A percentile compares a stretch with the other conserved stretches of the same genome.
Evolutionary conservation across 2,888 invertebrate species (phyloP).

Genomic region (Lordiphosa fenestrarum): DNA sequence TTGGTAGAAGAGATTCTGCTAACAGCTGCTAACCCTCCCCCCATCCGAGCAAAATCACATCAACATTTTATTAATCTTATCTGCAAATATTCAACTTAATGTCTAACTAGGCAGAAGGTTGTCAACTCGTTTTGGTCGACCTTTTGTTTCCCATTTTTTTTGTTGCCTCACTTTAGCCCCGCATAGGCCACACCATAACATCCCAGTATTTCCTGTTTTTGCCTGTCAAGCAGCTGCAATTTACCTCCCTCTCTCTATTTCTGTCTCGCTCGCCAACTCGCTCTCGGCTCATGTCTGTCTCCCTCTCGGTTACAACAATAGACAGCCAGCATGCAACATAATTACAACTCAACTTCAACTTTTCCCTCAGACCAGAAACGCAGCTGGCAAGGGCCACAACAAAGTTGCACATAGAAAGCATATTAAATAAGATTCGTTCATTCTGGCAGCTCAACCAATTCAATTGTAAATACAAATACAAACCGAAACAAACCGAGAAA

Average conservation of each 20-base stretch:
- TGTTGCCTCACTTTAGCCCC: constrained; percentile 17
- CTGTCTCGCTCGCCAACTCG: background rate
- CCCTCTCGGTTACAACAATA: constrained; percentile 6
- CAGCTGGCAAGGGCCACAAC: constrained; percentile 42
- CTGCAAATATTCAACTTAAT: too few relatives aligned
- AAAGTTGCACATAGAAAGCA: constrained; percentile 3
- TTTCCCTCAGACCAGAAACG: constrained; percentile 47
- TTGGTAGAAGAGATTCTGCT: too few relatives aligned
- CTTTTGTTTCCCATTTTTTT: constrained; percentile 2
- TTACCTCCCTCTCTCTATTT: constrained; percentile 1
- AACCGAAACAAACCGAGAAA: constrained; percentile 8
- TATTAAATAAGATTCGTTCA: constrained; percentile 1
- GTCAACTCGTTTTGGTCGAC: too few relatives aligned
- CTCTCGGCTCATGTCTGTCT: background rate
- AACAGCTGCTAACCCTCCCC: too few relatives aligned
- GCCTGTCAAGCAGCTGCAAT: constrained; percentile 1
- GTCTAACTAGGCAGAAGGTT: too few relatives aligned
- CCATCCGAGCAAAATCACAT: too few relatives aligned
- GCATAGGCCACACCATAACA: constrained; percentile 10
- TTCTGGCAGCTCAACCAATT: constrained; percentile 12
- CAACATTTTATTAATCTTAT: too few relatives aligned
- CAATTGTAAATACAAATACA: constrained; percentile 44
- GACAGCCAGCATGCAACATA: constrained; percentile 54
- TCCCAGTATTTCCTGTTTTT: constrained; percentile 34
- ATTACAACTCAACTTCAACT: constrained; percentile 49